Evolutionary conservation across 1,140 invertebrate species (phyloP), one percentile per base, ranked within the genome.

Genomic region (Harlomillsia oculata): DNA sequence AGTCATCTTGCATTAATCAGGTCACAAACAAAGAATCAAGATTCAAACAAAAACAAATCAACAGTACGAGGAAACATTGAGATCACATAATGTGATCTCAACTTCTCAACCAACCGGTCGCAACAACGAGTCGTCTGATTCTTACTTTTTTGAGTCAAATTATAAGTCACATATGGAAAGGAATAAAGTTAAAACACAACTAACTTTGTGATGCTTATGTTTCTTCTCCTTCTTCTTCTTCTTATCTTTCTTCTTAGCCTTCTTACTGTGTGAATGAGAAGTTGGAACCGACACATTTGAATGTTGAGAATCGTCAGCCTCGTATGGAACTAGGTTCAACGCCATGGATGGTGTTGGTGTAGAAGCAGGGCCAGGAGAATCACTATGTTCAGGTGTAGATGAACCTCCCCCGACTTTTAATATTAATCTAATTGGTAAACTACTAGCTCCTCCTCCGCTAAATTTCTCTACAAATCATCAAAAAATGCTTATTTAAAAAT

Each of bases 401-500:
- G 72, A 78, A 18, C 78, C 82, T n/a, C n/a, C n/a, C 4, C 81
- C 82, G n/a, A 89, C 85, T 72, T 89, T 89, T 20, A 90, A 68
- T 43, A 89, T 88, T 28, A 89, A 70, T 67, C 87, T 87, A 23
- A 89, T 66, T 39, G 58, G 25, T 8, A 56, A 63, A 41, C 65
- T 53, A 11, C 63, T 62, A 29, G 48, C 52, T 39, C 48, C 36
- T n/a, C 37, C 40, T 63, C 56, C 56, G 23, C 34, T 49, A 14
- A 60, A 30, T 41, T 48, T 53, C 52, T 46, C 45, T 57, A 21
- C 29, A 44, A 48, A 2, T 8, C 3, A 29, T 5, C 18, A 30
- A 30, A 2, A 3, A 18, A 21, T 23, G 4, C 26, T 21, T 43
- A 46, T 11, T 4, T 1, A 46, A n/a, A 25, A 9, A 29, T 30